Base-by-base conservation (phyloP, 1,140 invertebrate species). In the Ooceraea biroi region DNA sequence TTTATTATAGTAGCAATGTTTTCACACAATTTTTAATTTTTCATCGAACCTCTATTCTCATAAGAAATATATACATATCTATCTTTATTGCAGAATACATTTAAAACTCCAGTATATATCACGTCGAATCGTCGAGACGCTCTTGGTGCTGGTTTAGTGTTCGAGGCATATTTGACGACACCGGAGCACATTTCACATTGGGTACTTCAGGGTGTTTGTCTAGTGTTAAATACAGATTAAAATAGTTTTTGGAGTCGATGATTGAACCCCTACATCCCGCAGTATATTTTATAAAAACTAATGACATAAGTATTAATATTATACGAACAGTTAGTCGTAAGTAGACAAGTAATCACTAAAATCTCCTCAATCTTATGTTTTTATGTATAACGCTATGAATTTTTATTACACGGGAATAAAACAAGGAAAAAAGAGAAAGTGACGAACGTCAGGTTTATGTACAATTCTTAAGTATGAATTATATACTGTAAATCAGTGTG, bases 61-160 rank as follows among this genome's bases (percentile, higher is more conserved):
- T 27, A 55, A 55, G 73, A 41, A 41, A 14, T 0, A 71, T 14
- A 71, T 10, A 3, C 12, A 50, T 44, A 50, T 19, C 19, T 17
- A n/a, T 63, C 3, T 55, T 25, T 30, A 58, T 65, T 60, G 50
- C 93, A 98, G 97, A 98, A 98, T 91, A 98, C 97, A 0, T 95
- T 98, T 65, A 95, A 96, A 85, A 97, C 97, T 0, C 98, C 98
- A 0, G 98, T 98, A 1, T 99, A 99, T 91, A 98, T 96, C 0
- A 98, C 98, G 3, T 98, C 97, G 0, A 94, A 96, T 86, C 95
- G 98, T 76, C 95, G 97, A 74, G 97, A 98, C 92, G 97, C 97
- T 0, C 98, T 98, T 97, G 97, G 97, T 0, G 96, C 97, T n/a
- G 98, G 98, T 50, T 95, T 98, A 7, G 97, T 98, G 12, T 98